Evolutionary conservation across 2,797 vertebrate species (phyloP).

Genomic region (Chelonia mydas): DNA sequence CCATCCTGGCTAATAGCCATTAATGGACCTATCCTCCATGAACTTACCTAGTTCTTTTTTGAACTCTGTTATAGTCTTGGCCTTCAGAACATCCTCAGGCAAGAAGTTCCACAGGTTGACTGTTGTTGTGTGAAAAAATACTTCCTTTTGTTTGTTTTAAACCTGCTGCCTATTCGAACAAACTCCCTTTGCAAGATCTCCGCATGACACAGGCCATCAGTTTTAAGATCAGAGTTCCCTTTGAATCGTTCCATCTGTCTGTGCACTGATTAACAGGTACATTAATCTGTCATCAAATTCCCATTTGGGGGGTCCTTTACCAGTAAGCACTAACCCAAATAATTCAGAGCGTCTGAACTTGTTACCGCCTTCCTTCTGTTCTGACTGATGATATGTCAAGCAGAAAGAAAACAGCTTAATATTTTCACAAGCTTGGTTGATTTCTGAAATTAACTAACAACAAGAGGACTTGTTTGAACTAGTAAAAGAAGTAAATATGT

Average conservation of each 20-base stretch:
- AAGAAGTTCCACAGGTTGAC: no score
- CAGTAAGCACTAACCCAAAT: constrained; percentile 75
- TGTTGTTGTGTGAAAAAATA: no score
- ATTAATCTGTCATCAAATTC: constrained; percentile 75
- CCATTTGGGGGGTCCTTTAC: constrained; percentile 69
- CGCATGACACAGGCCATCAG: neutral
- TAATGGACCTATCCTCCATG: no score
- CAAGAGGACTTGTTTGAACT: constrained; percentile 71
- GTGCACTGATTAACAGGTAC: constrained; percentile 57
- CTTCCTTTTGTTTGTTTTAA: no score
- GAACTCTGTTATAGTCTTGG: no score
- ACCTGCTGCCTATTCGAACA: neutral
- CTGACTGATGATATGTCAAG: constrained; percentile 66
- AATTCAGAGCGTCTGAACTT: constrained; percentile 72
- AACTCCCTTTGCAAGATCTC: constrained; percentile 42
- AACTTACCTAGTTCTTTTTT: no score
- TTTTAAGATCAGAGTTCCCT: constrained; percentile 58
- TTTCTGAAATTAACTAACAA: constrained; percentile 69
- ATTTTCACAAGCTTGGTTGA: constrained; percentile 69
- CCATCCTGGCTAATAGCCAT: no score
- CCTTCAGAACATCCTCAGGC: no score
- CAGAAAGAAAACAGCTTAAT: constrained; percentile 76
- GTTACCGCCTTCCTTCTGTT: constrained; percentile 65
- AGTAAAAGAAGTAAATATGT: constrained; percentile 64
- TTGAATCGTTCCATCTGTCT: constrained; percentile 64